These are phyloP conservation scores for Aspiorhynchus laticeps DNA, from an alignment of 2,113 vertebrate species.

Conservation along the genomic window DNA sequence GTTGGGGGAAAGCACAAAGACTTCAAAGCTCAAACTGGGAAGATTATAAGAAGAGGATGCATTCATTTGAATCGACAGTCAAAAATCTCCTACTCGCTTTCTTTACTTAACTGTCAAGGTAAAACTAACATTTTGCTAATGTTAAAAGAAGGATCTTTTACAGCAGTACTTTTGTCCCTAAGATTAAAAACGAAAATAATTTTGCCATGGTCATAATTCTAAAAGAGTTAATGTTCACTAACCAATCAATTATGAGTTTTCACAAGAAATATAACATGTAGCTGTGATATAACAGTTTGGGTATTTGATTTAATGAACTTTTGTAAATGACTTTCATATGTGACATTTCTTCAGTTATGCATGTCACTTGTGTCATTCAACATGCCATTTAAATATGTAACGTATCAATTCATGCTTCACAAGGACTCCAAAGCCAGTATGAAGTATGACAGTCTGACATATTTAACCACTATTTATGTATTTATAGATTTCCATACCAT, in stretches of 20 bases:
- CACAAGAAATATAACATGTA: neutral
- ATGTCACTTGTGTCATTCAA: constrained; percentile 2
- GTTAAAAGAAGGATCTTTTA: constrained; percentile 31
- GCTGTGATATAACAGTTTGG: constrained; percentile 21
- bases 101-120: constrained; percentile 27
- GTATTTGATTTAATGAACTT: constrained; percentile 33
- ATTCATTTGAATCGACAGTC: constrained; percentile 25
- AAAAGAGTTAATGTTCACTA: constrained; percentile 26
- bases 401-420: neutral
- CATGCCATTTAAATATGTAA: constrained; percentile 1
- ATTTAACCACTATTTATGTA: constrained; percentile 72
- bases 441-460: constrained; percentile 17
- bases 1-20: constrained; percentile 74
- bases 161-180: constrained; percentile 19
- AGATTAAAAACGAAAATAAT: neutral
- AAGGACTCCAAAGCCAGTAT: constrained; percentile 14
- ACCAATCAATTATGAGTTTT: constrained; percentile 8
- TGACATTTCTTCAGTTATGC: constrained; percentile 24
- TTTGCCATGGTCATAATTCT: neutral
- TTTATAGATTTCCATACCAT: constrained; percentile 64
- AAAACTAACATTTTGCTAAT: constrained; percentile 65
- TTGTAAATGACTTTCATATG: constrained; percentile 33
- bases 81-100: neutral
- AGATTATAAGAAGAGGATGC: neutral
- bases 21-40: constrained; percentile 48